phyloP scores from a whole-genome alignment of 2,113 vertebrate species.

The Phrynocephalus versicolor region DNA sequence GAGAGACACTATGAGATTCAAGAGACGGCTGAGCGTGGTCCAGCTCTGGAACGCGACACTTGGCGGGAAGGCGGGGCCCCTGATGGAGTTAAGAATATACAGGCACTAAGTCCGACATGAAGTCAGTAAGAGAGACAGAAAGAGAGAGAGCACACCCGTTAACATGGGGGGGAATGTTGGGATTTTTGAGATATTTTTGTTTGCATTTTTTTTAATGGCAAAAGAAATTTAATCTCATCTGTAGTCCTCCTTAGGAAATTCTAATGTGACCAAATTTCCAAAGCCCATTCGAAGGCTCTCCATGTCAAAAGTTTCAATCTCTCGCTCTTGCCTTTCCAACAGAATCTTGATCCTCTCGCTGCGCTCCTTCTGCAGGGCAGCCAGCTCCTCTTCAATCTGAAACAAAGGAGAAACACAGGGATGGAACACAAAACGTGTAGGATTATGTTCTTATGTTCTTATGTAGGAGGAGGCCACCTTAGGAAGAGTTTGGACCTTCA shows the following conservation, averaged over 20 bases:
- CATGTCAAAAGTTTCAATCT: slow-evolving; percentile 94
- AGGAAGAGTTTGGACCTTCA: no score
- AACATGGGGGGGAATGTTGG: slow-evolving; percentile 81
- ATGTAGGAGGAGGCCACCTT: no score
- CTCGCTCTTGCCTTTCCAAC: slow-evolving; percentile 94
- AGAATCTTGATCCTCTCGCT: slow-evolving; percentile 95
- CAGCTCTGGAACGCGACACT: slow-evolving; percentile 82
- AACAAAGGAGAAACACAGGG: slow-evolving; percentile 41
- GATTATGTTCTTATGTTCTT: no score
- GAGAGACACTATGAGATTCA: slow-evolving; percentile 83
- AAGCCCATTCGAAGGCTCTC: slow-evolving; percentile 97
- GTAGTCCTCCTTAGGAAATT: slow-evolving; percentile 98
- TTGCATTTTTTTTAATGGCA: slow-evolving; percentile 71
- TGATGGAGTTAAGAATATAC: slow-evolving; percentile 86
- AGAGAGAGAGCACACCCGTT: slow-evolving; percentile 81
- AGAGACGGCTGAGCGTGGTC: slow-evolving; percentile 78
- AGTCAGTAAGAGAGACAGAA: slow-evolving; percentile 87
- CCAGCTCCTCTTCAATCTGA: slow-evolving; percentile 98
- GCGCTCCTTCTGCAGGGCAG: slow-evolving; percentile 96
- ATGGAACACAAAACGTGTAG: no score
- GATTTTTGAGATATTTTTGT: slow-evolving; percentile 68
- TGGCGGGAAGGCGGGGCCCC: slow-evolving; percentile 80
- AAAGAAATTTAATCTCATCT: slow-evolving; percentile 88
- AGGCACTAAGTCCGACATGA: slow-evolving; percentile 87
- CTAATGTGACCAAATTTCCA: slow-evolving; percentile 90